Evolutionary conservation across 2,888 invertebrate species (phyloP), one percentile per base, ranked within the genome.

Genomic region (Flexamia atlantica): DNA sequence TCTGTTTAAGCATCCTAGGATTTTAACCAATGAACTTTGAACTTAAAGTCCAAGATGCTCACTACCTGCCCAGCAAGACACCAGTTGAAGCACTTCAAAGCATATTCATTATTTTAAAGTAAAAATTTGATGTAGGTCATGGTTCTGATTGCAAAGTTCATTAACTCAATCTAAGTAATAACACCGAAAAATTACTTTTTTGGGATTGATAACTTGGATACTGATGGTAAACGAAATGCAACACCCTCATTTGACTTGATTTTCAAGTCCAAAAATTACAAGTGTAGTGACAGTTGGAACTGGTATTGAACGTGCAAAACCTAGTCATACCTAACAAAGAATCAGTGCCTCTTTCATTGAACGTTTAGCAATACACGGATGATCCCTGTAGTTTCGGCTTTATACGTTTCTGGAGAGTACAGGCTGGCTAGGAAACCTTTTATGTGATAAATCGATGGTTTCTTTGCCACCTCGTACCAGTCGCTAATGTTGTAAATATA

Each of bases 301-400:
- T 76, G 76, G 76, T 46, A 76, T 76, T 46, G 72, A 25, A 76
- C 28, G 28, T 50, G 25, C 17, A 20, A 70, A 20, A 42, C 42
- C 76, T 76, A 76, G 76, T 76, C 76, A 76, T 40, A 76, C 72
- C 36, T 46, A 76, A 50, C 76, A 76, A 50, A 76, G 76, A 76
- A 76, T 25, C 76, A 76, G 76, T 76, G 76, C 76, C 76, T 76
- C 76, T 46, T 76, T 76, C 76, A 76, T 76, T 42, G 28, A 76
- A 46, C 25, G 20, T 42, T 40, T 72, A 42, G 40, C 72, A 72
- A 72, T 40, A 72, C 30, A 20, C 36, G 36, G 40, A 72, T n/a
- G 72, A 72, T 72, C 64, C 28, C 20, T 17, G 40, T 32, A 3
- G 40, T 36, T 17, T 72, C 30, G 32, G 40, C 72, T 20, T 40